Evolutionary conservation across 2,113 vertebrate genomes (phyloP).

Genomic region (Atractosteus spatula): DNA sequence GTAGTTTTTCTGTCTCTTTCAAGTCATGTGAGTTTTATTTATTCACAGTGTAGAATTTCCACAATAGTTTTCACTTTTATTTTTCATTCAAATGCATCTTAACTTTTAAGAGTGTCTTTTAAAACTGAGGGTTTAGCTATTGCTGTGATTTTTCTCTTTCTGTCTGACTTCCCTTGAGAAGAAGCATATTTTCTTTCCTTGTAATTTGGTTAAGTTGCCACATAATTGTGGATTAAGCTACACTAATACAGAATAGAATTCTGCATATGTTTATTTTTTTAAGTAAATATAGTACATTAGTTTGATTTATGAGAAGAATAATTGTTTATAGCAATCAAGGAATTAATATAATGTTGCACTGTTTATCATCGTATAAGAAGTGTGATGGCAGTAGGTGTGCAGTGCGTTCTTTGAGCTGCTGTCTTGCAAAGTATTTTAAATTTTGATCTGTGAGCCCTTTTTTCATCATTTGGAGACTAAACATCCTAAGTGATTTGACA

Average conservation of each 20-base stretch:
- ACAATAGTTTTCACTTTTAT: too few species aligned
- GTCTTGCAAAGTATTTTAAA: slow-evolving; percentile 39
- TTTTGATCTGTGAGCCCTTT: slow-evolving; percentile 3
- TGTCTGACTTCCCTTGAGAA: slow-evolving; percentile 36
- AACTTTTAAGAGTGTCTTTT: background rate
- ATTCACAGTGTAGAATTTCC: slow-evolving; percentile 51
- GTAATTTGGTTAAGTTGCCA: slow-evolving; percentile 37
- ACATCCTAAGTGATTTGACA: too few species aligned
- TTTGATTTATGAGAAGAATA: slow-evolving; percentile 40
- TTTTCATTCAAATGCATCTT: background rate
- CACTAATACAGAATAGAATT: slow-evolving; percentile 64
- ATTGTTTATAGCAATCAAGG: slow-evolving; percentile 28
- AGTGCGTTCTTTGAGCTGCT: slow-evolving; percentile 36
- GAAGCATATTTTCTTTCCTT: slow-evolving; percentile 35
- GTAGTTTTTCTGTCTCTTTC: slow-evolving; percentile 21
- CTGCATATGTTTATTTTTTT: slow-evolving; percentile 65
- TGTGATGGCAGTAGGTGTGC: slow-evolving; percentile 38
- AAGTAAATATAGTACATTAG: slow-evolving; percentile 43
- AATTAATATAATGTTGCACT: slow-evolving; percentile 35
- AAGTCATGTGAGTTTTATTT: slow-evolving; percentile 56
- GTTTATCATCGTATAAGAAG: slow-evolving; percentile 61
- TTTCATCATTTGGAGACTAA: slow-evolving; percentile 34
- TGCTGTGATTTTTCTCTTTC: slow-evolving; percentile 29
- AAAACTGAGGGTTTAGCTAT: slow-evolving; percentile 22
- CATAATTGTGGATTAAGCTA: slow-evolving; percentile 66